A percentile compares a stretch with the other conserved stretches of the same genome.
Conservation (phyloP, 2,797 vertebrate genomes). For the Lateolabrax maculatus region DNA sequence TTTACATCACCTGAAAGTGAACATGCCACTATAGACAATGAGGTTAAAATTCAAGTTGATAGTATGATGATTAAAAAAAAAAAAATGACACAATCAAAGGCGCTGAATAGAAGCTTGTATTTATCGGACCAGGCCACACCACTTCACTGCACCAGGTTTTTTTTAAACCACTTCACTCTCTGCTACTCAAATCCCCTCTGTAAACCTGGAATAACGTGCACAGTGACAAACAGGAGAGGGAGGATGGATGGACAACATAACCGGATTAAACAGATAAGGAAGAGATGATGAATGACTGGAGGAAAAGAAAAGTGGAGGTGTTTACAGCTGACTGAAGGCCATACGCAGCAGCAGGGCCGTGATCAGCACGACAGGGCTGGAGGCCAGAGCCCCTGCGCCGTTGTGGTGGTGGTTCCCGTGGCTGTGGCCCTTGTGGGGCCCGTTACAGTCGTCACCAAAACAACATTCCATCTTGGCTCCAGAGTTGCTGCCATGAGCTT, state of each 20-base stretch:
- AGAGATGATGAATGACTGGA: constrained; percentile 22
- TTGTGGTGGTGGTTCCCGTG: constrained; percentile 69
- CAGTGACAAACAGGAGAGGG: not conserved
- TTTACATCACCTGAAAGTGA: constrained; percentile 33
- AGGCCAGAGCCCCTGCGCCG: constrained; percentile 27
- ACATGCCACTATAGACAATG: not conserved
- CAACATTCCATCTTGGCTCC: constrained; percentile 89
- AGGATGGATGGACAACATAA: not conserved
- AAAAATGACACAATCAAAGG: constrained; percentile 17
- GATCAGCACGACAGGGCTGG: constrained; percentile 73
- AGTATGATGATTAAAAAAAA: constrained; percentile 10
- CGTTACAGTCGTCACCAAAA: constrained; percentile 89
- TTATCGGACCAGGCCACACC: not conserved
- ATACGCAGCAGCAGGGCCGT: constrained; percentile 66
- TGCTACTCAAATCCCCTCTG: constrained; percentile 2
- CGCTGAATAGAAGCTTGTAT: constrained; percentile 28
- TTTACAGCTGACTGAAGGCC: constrained; percentile 74
- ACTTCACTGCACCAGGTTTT: constrained; percentile 8
- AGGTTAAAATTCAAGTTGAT: constrained; percentile 16
- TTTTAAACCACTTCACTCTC: constrained; percentile 31
- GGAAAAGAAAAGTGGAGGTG: not conserved
- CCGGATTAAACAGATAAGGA: constrained; percentile 9
- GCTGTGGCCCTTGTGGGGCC: constrained; percentile 82
- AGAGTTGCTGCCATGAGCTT: constrained; percentile 76
- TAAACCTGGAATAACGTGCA: constrained; percentile 6